phyloP scores from a whole-genome alignment of 2,888 invertebrate species.

The Pyrrhia umbra region DNA sequence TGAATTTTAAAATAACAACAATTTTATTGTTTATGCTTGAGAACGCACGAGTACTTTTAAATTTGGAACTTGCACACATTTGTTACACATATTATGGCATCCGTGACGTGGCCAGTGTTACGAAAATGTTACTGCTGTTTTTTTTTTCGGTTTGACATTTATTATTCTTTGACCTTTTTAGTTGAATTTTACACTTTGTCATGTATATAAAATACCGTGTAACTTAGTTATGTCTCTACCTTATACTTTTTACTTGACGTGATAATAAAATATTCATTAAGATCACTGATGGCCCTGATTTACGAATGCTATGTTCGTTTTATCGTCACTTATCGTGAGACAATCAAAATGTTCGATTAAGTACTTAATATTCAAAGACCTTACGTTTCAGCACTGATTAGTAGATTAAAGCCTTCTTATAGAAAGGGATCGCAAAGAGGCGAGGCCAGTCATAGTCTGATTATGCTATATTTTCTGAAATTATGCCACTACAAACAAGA shows the following conservation, averaged over 20 bases:
- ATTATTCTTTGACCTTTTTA: background rate
- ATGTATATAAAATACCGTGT: background rate
- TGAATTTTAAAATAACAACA: constrained; percentile 74
- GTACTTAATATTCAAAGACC: too few species aligned
- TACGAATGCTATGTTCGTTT: too few species aligned
- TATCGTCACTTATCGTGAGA: too few species aligned
- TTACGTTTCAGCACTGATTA: too few species aligned
- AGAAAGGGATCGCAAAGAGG: too few species aligned
- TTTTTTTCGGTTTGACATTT: background rate
- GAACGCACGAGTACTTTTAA: constrained; percentile 50
- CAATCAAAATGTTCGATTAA: too few species aligned
- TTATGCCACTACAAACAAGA: constrained; percentile 15
- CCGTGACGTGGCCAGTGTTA: constrained; percentile 33
- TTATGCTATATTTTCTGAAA: background rate
- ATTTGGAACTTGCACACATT: constrained; percentile 48
- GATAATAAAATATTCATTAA: too few species aligned
- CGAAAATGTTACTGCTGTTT: constrained; percentile 22
- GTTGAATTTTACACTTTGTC: background rate
- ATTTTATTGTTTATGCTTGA: constrained; percentile 59
- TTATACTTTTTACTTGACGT: too few species aligned
- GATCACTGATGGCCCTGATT: too few species aligned
- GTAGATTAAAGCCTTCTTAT: too few species aligned
- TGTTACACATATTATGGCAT: constrained; percentile 34
- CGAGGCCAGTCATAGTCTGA: too few species aligned
- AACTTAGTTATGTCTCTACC: background rate